These are phyloP conservation scores for Apis dorsata DNA, from an alignment of 1,140 invertebrate genomes.

Conservation along the genomic window DNA sequence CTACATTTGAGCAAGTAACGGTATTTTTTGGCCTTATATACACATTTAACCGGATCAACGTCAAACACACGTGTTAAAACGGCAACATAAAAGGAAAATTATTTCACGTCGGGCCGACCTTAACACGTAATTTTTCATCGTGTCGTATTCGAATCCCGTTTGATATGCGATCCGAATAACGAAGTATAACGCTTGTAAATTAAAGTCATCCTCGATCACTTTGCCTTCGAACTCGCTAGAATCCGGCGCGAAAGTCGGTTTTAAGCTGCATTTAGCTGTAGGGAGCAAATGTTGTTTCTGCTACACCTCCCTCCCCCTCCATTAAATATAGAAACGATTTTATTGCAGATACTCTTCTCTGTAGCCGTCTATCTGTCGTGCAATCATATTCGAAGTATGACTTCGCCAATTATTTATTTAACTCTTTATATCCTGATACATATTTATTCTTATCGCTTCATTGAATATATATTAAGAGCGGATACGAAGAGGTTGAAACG, in stretches of 20 bases:
- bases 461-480: neutral
- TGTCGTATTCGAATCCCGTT: conserved; percentile 5
- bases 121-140: conserved; percentile 6
- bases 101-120: neutral
- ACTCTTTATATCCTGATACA: neutral
- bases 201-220: conserved; percentile 25
- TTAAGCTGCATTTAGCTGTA: conserved; percentile 30
- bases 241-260: conserved; percentile 15
- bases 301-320: too few relatives aligned
- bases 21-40: conserved; percentile 53
- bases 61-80: conserved; percentile 7
- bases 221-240: conserved; percentile 42
- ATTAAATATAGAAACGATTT: neutral
- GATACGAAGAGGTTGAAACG: neutral
- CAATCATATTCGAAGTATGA: conserved; percentile 14
- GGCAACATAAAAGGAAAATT: neutral
- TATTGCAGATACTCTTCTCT: neutral
- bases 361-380: conserved; percentile 14
- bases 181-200: conserved; percentile 36
- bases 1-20: conserved; percentile 17
- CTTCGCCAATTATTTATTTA: conserved; percentile 26
- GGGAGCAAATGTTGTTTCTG: conserved; percentile 11
- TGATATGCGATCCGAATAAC: conserved; percentile 36
- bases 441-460: neutral
- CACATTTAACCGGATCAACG: conserved; percentile 17